Conservation (phyloP, 2,113 vertebrate genomes). For the zebrafish (Danio rerio) region GRCz12tu NC_133199.1:9626001-9626500, state of each 20-base stretch:
- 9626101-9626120: background rate
- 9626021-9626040: conserved; percentile 15
- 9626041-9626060: conserved; percentile 15
- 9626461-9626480: background rate
- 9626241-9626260: no score
- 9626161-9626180: background rate
- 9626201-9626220: background rate
- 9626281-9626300: no score
- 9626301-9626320: no score
- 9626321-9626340: no score
- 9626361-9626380: no score
- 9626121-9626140: background rate
- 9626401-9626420: no score
- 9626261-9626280: no score
- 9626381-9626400: no score
- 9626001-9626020: conserved; percentile 1
- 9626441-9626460: background rate
- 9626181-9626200: background rate
- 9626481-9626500: background rate
- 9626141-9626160: background rate
- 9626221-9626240: background rate
- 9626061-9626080: background rate
- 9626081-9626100: background rate
- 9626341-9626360: no score
- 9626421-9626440: background rate